Evolutionary conservation across 30 jellyfish, hydroid and myxozoan species (phyloP), one percentile per base, ranked within the genome.

Genomic region (Pelagia noctiluca): DNA sequence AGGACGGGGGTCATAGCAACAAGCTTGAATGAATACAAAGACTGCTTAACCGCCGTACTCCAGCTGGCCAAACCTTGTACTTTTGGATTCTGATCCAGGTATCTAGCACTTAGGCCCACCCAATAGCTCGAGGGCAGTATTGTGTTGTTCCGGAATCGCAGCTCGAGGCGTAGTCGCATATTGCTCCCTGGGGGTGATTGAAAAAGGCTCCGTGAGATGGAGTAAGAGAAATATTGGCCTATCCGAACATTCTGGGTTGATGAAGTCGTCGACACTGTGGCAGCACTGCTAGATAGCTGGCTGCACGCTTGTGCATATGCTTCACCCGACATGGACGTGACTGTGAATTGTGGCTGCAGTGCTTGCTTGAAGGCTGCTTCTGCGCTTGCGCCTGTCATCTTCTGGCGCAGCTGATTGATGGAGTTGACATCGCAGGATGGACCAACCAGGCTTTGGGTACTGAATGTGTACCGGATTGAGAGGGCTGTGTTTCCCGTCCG

Each of bases 161-260:
- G 64, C n/a, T 74, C 36, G 50, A 86, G 66, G 28, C 60, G 33
- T 63, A 92, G 16, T 25, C 65, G 74, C 98, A 92, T 92, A 53
- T 48, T 48, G 29, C 83, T 72, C 18, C 84, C 98, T 32, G 89
- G 38, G 0, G 98, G 98, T 2, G 98, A 50, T 36, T 3, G 87
- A 69, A 92, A 92, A 50, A 76, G 25, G 2, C 73, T 47, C 53
- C 87, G 34, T 0, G 96, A 76, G 29, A 92, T 36, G 26, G 70
- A n/a, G 72, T 57, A 46, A 2, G 96, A 49, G 61, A 85, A 85
- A 35, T 77, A 82, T 30, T 50, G 90, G 2, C 98, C 96, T 29
- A 66, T 65, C 33, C 50, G 54, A 7, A 85, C 29, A 33, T 21
- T 62, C 36, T 29, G 60, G 16, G 83, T 30, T 22, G 70, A 78